Evolutionary conservation across 1,140 invertebrate genomes (phyloP).

Genomic region (Proales similis): DNA sequence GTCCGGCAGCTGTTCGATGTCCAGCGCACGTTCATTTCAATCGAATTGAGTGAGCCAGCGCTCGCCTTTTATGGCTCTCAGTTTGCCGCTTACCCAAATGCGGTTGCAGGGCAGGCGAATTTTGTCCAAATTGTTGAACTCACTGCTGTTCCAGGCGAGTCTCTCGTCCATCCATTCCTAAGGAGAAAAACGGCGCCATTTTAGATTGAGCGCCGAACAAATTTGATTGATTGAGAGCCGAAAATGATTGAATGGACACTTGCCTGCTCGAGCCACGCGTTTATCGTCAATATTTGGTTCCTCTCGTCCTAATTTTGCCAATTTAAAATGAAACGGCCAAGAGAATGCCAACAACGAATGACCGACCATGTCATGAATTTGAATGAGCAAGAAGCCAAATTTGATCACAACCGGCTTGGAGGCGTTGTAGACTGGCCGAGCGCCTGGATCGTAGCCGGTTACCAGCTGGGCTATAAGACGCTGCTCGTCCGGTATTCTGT

Average conservation of each 20-base stretch:
- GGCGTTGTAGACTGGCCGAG: constrained; percentile 92
- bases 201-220: constrained; percentile 1
- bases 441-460: constrained; percentile 88
- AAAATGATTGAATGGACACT: constrained; percentile 57
- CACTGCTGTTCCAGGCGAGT: constrained; percentile 55
- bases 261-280: constrained; percentile 89
- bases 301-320: constrained; percentile 68
- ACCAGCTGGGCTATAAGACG: constrained; percentile 81
- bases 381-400: constrained; percentile 94
- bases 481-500: constrained; percentile 71
- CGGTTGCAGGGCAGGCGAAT: constrained; percentile 56
- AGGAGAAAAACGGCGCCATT: constrained; percentile 42
- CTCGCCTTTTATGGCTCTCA: too few relatives aligned
- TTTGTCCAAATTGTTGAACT: constrained; percentile 54
- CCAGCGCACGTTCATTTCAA: too few relatives aligned
- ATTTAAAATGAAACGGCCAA: neutral
- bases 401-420: constrained; percentile 88
- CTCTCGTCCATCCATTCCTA: constrained; percentile 59
- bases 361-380: constrained; percentile 99
- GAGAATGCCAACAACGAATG: too few relatives aligned
- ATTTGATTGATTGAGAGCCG: constrained; percentile 39
- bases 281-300: constrained; percentile 87
- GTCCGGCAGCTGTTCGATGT: too few relatives aligned
- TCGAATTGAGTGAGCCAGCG: too few relatives aligned
- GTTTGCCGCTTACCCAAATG: constrained; percentile 59